Base-by-base conservation (phyloP, 1,140 invertebrate species). In the Anastrepha obliqua region DNA sequence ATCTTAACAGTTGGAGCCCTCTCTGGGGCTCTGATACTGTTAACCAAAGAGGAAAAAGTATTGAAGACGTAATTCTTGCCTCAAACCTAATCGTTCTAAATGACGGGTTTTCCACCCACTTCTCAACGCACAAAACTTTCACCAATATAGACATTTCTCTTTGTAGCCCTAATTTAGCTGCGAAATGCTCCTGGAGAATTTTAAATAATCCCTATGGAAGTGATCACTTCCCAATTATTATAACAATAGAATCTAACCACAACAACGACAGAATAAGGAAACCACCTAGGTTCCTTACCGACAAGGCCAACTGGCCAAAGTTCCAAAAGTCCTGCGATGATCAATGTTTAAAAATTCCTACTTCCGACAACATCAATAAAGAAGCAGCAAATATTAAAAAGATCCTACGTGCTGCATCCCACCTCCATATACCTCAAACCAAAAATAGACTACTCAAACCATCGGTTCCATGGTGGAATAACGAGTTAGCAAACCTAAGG, bases 161-260 rank as follows among this genome's bases (percentile, higher is more conserved):
- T 15, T 86, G 60, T 86, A 64, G 58, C 13, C 20, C 42, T 39
- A 44, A 39, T 47, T 39, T 86, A 9, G 29, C 85, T 44, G 15
- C 85, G 42, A 86, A 86, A 86, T 62, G 58, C 17, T 44, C 42
- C 17, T 86, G 85, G 85, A 51, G 42, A 39, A 44, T 86, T 44
- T n/a, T 65, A 44, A 29, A 86, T 15, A 62, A 65, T 42, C 60
- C 64, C n/a, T 59, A 86, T 47, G 85, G 85, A n/a, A 86, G 85
- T 62, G 59, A 86, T 6, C 85, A 62, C 64, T 55, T 55, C 20
- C 2, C 81, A 58, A 85, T 85, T 85, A 59, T 85, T 20, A 17
- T 85, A 29, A 47, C 17, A 7, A 58, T 85, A 58, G 47, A 58
- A 85, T 55, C 44, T 58, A 85, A 85, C n/a, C 64, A 9, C 64